These are phyloP conservation scores for Cynopterus brachyotis DNA, from an alignment of 2,113 vertebrate species.

Conservation along the genomic window DNA sequence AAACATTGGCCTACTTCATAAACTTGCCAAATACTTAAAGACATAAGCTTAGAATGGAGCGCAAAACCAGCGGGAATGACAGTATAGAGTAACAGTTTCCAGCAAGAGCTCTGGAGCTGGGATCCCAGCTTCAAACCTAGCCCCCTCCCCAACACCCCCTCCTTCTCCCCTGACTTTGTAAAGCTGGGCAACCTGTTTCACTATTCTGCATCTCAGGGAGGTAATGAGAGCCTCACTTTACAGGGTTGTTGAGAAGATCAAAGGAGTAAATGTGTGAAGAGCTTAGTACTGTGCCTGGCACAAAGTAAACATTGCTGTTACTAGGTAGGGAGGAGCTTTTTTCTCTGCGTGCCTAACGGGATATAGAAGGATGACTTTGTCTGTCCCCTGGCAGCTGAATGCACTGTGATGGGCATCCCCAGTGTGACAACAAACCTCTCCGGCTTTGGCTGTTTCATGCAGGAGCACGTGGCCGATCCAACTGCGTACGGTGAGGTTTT, in stretches of 20 bases:
- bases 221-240: not conserved
- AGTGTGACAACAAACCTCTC: constrained; percentile 99
- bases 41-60: not conserved
- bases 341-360: not conserved
- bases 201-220: not conserved
- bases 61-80: not conserved
- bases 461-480: constrained; percentile 96
- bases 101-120: not conserved
- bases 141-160: accelerated
- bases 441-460: constrained; percentile 98
- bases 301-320: not conserved
- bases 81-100: not conserved
- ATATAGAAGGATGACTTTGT: not conserved
- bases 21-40: not conserved
- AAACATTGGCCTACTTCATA: not conserved
- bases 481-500: constrained; percentile 91
- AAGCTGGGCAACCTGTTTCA: not conserved
- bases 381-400: constrained; percentile 89
- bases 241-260: not conserved
- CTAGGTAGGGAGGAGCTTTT: not conserved
- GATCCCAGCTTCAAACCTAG: not conserved
- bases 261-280: not conserved
- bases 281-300: not conserved
- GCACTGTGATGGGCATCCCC: constrained; percentile 98
- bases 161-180: accelerated